Evolutionary conservation across 2,113 vertebrate species (phyloP), one percentile per base, ranked within the genome.

Genomic region (Lethenteron camtschaticum): DNA sequence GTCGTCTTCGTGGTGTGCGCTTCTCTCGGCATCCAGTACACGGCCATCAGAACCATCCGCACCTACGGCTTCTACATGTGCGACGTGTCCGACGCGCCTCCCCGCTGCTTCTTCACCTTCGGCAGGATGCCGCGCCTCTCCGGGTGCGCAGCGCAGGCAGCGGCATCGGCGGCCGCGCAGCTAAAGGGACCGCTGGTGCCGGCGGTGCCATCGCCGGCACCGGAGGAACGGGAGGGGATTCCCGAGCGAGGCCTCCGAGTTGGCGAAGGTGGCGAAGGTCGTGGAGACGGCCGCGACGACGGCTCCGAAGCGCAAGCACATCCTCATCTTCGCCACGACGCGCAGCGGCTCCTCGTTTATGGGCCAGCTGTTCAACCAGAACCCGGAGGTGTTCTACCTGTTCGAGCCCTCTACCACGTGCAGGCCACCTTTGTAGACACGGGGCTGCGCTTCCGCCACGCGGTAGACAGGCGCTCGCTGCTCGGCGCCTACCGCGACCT

Each of bases 341-440:
- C 85, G 92, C 41, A 95, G 88, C 0, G 92, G 92, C 71, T 97
- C 92, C 11, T 95, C 92, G 0, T 97, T 97, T 16, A 85, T 95
- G 0, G 91, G 90, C 71, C 92, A 97, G 79, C 85, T 97, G 73
- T 87, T 97, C 76, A 97, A 97, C 80, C 92, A 97, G 78, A 90
- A 97, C 78, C 85, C 86, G 3, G 86, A 95, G 73, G 84, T 96
- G 70, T 97, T 97, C 80, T 97, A 96, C 81, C 81, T 97, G 79
- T 97, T 96, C 3, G 92, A 97, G 79, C 92, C 92, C 90, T 97
- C 55, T 96, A 94, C 77, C 92, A 96, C 0, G 90, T 96, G 56
- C 89, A 95, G 80, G 86, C 85, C 69, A 85, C 86, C 1, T 79
- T 96, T 73, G 86, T 94, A 68, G 87, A 89, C 78, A 86, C 83